Conservation (phyloP, 1,140 invertebrate genomes). For the Drosophila grimshawi region DNA sequence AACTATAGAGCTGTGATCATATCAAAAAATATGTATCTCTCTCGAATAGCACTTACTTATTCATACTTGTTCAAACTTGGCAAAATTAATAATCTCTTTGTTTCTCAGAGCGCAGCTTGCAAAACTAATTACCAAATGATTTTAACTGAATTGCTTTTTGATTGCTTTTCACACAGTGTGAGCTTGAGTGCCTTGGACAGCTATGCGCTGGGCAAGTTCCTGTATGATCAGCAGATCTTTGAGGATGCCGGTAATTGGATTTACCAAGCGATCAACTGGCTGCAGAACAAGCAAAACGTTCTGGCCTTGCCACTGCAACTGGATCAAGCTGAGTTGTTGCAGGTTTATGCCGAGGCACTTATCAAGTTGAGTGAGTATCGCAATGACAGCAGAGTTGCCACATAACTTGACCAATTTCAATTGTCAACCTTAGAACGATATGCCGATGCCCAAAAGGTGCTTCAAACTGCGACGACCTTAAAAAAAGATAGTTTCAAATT, state of each 20-base stretch:
- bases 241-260: slow-evolving; percentile 53
- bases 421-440: slow-evolving; percentile 37
- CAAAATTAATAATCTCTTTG: too few species aligned
- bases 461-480: slow-evolving; percentile 54
- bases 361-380: slow-evolving; percentile 58
- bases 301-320: slow-evolving; percentile 41
- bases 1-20: too few species aligned
- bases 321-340: slow-evolving; percentile 31
- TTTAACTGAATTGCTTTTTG: not conserved
- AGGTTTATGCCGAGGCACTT: slow-evolving; percentile 57
- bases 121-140: not conserved
- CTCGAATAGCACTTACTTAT: too few species aligned
- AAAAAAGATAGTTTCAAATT: slow-evolving; percentile 65
- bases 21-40: too few species aligned
- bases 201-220: slow-evolving; percentile 56
- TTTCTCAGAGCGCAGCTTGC: not conserved
- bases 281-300: not conserved
- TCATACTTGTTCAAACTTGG: too few species aligned
- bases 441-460: slow-evolving; percentile 60
- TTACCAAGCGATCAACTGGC: slow-evolving; percentile 34
- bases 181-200: slow-evolving; percentile 46
- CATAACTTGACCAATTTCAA: not conserved
- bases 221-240: slow-evolving; percentile 48
- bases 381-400: not conserved
- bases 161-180: slow-evolving; percentile 21